Evolutionary conservation across 2,888 invertebrate genomes (phyloP), one percentile per base, ranked within the genome.

Genomic region (Hirtodrosophila alboralis): DNA sequence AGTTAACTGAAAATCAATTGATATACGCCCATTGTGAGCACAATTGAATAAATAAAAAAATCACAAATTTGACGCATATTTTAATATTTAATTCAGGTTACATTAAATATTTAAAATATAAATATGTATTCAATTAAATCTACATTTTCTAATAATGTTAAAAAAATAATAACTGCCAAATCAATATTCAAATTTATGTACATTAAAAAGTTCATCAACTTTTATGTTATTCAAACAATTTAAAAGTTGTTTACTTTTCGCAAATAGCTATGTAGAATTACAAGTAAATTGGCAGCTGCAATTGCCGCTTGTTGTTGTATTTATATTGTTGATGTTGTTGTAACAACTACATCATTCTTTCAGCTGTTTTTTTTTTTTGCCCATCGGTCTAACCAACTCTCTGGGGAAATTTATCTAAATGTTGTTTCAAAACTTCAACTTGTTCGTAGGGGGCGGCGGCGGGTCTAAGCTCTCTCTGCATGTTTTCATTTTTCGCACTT

Each of bases 351-450:
- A 74, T 63, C 72, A 63, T 75, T 53, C 58, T 58, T 43, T 53
- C 12, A 43, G 61, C 53, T 16, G 34, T 48, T 33, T 4, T 23
- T 31, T 30, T 23, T 34, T 56, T 43, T 41, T 47, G 23, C 52
- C 16, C 48, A 31, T 41, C 53, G 54, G 44, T 45, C 33, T 27
- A 31, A 36, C 28, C 51, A 57, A 57, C 68, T 76, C 85, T 83
- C 85, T 33, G 47, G 87, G 87, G 86, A 86, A 87, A 87, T 86
- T 84, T 86, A 86, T 86, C 87, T 87, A 84, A 86, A 86, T 87
- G 87, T 86, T 87, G 78, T 87, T 87, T 75, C 75, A 76, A 87
- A 86, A 87, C 83, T 87, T 87, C 73, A 67, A 66, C 80, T 79
- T 65, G 58, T 63, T 33, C 49, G 48, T 41, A 51, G 28, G 27